Evolutionary conservation across 1,140 invertebrate genomes (phyloP), one percentile per base, ranked within the genome.

Genomic region (Zaprionus kolodkinae): DNA sequence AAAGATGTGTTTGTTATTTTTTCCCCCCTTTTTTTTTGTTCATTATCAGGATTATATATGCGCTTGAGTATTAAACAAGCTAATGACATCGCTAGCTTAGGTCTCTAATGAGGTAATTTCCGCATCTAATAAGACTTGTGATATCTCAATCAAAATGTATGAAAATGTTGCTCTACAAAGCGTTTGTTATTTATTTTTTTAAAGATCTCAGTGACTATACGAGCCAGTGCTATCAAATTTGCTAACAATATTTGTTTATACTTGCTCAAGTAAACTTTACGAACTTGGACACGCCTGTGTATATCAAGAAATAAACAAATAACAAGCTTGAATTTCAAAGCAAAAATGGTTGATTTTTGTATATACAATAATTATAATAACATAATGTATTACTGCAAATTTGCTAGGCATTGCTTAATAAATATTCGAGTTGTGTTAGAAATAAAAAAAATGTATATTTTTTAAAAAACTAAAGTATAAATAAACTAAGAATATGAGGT

Each of bases 1-100:
- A 54, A 27, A 21, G 21, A 25, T 35, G 13, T 64, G 27, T 62
- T 30, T n/a, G n/a, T n/a, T n/a, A n/a, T n/a, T n/a, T n/a, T n/a
- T n/a, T n/a, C n/a, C n/a, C n/a, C n/a, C n/a, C n/a, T n/a, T n/a
- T n/a, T n/a, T n/a, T n/a, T 62, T 30, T 30, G 7, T 15, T 21
- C 3, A 50, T 50, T 50, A 25, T 12, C 17, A 25, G 17, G 45
- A 50, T 50, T 50, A 45, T 45, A 13, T 40, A 21, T 21, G 2
- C 21, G 21, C 21, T 13, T n/a, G 21, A 6, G 27, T 5, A 5
- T 30, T 6, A 30, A 30, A 30, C 27, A 30, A 30, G 15, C 9
- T 50, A 50, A 50, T 11, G 45, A 50, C 45, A 15, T 21, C 9
- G 21, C 10, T 11, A 12, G 10, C 15, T 5, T 17, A 15, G 45